phyloP scores from a whole-genome alignment of 2,888 invertebrate genomes.

The Ormia ochracea region DNA sequence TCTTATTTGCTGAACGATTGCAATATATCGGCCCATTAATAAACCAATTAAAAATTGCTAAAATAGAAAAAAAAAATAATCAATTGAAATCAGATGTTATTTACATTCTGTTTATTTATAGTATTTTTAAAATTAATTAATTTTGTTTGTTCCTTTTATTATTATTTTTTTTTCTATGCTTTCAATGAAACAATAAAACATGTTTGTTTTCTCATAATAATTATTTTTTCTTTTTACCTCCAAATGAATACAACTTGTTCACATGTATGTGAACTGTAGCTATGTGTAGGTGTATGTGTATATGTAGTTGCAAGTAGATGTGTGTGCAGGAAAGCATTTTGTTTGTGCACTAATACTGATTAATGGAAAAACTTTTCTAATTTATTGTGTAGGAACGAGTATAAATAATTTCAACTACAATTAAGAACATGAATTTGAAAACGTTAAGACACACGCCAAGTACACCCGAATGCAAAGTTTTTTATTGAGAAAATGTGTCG shows the following conservation, averaged over 20 bases:
- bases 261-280: background rate
- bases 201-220: constrained; percentile 4
- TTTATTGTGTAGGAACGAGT: constrained; percentile 47
- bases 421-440: constrained; percentile 46
- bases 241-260: background rate
- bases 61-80: no score
- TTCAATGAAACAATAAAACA: no score
- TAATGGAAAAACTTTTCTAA: constrained; percentile 61
- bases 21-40: no score
- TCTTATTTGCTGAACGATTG: no score
- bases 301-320: background rate
- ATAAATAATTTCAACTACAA: constrained; percentile 43
- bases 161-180: no score
- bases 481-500: background rate
- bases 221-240: background rate
- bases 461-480: background rate
- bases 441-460: constrained; percentile 19
- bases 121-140: no score
- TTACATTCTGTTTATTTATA: no score
- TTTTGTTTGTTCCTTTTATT: no score
- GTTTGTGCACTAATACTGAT: constrained; percentile 51
- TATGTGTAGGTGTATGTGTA: background rate
- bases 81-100: no score
- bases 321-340: constrained; percentile 20
- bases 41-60: no score